phyloP scores from a whole-genome alignment of 1,140 invertebrate genomes.

The Drosophila trapezifrons region DNA sequence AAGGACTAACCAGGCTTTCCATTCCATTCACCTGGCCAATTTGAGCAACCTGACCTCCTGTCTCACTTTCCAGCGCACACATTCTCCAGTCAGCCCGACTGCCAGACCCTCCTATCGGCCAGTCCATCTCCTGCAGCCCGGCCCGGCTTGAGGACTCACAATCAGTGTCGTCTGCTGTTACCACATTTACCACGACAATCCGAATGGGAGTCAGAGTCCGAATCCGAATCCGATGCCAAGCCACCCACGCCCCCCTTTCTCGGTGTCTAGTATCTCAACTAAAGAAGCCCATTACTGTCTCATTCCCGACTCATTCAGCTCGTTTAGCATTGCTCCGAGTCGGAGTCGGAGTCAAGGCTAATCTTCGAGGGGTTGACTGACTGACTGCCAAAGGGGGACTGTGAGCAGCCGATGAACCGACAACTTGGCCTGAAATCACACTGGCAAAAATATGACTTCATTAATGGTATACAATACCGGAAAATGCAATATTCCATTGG shows the following conservation, averaged over 20 bases:
- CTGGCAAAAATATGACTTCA: background rate
- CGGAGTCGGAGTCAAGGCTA: conserved; percentile 62
- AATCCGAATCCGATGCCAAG: conserved; percentile 13
- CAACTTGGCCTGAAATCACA: conserved; percentile 19
- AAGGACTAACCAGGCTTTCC: conserved; percentile 39
- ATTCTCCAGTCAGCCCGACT: conserved; percentile 10
- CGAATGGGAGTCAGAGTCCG: conserved; percentile 18
- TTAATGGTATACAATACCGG: background rate
- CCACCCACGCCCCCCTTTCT: conserved; percentile 50
- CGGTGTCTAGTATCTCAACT: conserved; percentile 57
- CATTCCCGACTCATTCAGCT: conserved; percentile 75
- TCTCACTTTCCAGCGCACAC: conserved; percentile 46
- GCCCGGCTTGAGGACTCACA: conserved; percentile 41
- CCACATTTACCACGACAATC: conserved; percentile 45
- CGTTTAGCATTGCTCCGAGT: conserved; percentile 62
- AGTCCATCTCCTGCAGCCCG: conserved; percentile 29
- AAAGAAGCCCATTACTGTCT: conserved; percentile 77
- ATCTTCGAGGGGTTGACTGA: conserved; percentile 65
- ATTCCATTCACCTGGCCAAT: conserved; percentile 37
- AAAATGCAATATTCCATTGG: background rate
- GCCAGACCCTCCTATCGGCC: conserved; percentile 30
- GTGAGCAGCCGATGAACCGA: conserved; percentile 41
- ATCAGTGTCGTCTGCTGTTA: conserved; percentile 65
- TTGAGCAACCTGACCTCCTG: conserved; percentile 44
- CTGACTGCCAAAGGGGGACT: conserved; percentile 60